These are phyloP conservation scores for Cyphomyrus discorhynchus DNA, from an alignment of 2,113 vertebrate genomes.

Conservation along the genomic window DNA sequence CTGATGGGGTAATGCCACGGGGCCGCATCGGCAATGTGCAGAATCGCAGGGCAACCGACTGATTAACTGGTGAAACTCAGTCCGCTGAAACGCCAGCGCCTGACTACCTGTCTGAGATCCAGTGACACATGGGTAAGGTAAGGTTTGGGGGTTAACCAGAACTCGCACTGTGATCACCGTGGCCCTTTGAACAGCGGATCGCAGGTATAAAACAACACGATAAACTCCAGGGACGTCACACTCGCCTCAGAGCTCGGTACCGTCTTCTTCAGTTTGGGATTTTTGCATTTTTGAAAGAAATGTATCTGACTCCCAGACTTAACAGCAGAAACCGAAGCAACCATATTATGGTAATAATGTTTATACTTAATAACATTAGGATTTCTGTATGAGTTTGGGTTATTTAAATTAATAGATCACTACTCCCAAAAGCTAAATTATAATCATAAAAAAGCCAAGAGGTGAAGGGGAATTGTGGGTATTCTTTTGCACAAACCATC, in stretches of 20 bases:
- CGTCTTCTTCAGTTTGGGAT: not conserved
- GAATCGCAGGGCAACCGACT: conserved; percentile 19
- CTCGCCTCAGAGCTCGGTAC: not conserved
- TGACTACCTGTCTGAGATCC: not conserved
- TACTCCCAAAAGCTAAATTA: not conserved
- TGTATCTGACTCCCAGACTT: not conserved
- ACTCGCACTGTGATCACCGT: not conserved
- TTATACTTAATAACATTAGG: not conserved
- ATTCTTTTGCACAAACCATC: not conserved
- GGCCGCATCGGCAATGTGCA: conserved; percentile 16
- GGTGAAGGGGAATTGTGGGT: not conserved
- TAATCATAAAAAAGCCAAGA: not conserved
- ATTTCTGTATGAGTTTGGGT: not conserved
- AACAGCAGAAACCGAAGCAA: not conserved
- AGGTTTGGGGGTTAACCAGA: conserved; percentile 26
- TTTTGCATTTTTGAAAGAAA: not conserved
- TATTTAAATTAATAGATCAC: not conserved
- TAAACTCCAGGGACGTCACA: not conserved
- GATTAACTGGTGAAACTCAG: conserved; percentile 32
- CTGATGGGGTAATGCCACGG: not conserved
- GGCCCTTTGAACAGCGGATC: not conserved
- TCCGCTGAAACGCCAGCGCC: conserved; percentile 15
- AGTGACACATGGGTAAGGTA: conserved; percentile 25
- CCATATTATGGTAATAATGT: not conserved
- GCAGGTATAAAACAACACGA: not conserved